phyloP scores from a whole-genome alignment of 2,797 vertebrate genomes.

The Gallinago nigripennis region DNA sequence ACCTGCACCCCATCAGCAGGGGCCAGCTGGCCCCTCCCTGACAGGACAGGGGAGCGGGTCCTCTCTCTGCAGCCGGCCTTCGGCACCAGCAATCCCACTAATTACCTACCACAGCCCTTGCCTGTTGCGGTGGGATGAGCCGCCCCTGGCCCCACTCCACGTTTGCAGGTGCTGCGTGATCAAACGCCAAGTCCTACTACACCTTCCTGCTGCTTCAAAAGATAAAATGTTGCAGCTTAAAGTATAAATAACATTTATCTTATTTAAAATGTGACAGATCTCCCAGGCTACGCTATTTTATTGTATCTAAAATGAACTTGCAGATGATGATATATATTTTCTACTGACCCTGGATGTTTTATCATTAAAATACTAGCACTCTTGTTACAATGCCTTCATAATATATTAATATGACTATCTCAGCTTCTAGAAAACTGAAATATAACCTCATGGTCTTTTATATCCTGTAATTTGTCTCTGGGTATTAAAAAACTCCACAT shows the following conservation, averaged over 20 bases:
- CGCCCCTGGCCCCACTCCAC: background rate
- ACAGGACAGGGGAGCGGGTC: accelerated
- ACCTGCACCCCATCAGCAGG: background rate
- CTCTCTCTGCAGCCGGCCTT: background rate
- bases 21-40: background rate
- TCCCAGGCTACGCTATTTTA: background rate
- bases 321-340: conserved; percentile 9
- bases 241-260: conserved; percentile 38
- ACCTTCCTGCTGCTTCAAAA: background rate
- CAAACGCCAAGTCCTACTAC: background rate
- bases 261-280: conserved; percentile 15
- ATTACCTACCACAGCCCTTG: background rate
- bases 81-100: accelerated
- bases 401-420: background rate
- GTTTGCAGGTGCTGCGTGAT: background rate
- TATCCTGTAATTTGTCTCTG: background rate
- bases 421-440: conserved; percentile 19
- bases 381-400: conserved; percentile 1
- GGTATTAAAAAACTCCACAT: background rate
- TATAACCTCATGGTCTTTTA: conserved; percentile 1
- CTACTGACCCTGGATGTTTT: conserved; percentile 7
- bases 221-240: background rate
- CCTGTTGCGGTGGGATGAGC: background rate
- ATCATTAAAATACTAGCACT: conserved; percentile 17
- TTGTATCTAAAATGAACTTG: background rate